Base-by-base conservation (phyloP, 2,113 vertebrate species). In the Seriola quinqueradiata region DNA sequence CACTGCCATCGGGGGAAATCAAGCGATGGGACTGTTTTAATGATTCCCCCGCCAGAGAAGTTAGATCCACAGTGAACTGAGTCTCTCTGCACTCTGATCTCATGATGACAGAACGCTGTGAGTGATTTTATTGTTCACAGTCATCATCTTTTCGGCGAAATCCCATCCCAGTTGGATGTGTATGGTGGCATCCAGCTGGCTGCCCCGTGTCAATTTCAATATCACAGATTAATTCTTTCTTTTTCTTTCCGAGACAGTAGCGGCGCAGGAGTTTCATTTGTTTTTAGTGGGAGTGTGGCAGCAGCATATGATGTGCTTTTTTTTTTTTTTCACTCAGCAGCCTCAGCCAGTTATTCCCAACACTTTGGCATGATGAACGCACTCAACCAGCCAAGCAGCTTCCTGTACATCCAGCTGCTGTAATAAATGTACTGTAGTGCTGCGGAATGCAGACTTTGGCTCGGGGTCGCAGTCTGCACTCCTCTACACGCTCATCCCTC, bases 391-490 rank as follows among this genome's bases (percentile, higher is more conserved):
- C 89, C 91, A 83, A 91, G 93, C 84, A 84, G 84, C 90, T 92
- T 94, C 93, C 91, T 92, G 86, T 86, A 91, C 87, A 97, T 97
- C 91, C 95, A 96, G 89, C 90, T 83, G 79, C 95, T 95, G 8
- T 96, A 95, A 92, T 90, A 90, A 89, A 88, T 84, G 89, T 79
- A 57, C 11, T 83, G 84, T 80, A 66, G 75, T 75, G 81, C 79
- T 0, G 67, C 54, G 91, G 91, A 90, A 91, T 90, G 83, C 82
- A 90, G 92, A 92, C 94, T 75, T 89, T 94, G 93, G 92, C 90
- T 89, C 59, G 73, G 52, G 86, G 82, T 17, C 63, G 66, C 60
- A 34, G 83, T 92, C 92, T 92, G 65, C 68, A 78, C 89, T 91
- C 58, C 59, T 91, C 88, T 82, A 77, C 68, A 65, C 54, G 36